Evolutionary conservation across 2,888 invertebrate genomes (phyloP), one percentile per base, ranked within the genome.

Genomic region (Augochlorella aurata): DNA sequence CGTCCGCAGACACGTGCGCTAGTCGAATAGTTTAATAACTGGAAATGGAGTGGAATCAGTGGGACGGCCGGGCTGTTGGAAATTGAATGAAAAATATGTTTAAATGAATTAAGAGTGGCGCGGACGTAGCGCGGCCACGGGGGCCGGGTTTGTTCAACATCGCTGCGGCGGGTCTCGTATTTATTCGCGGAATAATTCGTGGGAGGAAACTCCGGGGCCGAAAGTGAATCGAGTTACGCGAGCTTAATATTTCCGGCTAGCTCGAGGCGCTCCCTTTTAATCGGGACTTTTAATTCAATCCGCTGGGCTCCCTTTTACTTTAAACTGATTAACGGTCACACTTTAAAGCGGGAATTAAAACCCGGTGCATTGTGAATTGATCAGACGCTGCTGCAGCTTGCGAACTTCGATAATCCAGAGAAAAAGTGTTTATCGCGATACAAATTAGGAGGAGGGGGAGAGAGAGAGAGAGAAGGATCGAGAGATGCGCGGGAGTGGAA

Each of bases 251-350:
- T 72, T 71, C 72, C 54, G 72, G 74, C 63, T 76, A 76, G 76
- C 63, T 69, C 72, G 82, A 47, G 70, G 72, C 65, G 75, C 68
- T 75, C 74, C 74, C 78, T 73, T 83, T 83, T 83, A 83, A 83
- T 83, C 83, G 74, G 79, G 72, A 83, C 79, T 83, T 83, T 83
- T 83, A 83, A 83, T 83, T 83, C 76, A 71, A 78, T 75, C 65
- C 77, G 75, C 65, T 69, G 71, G 21, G 71, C 74, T 72, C 68
- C 83, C 74, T 67, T 83, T 79, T 83, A 79, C 78, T 84, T 84
- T 83, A 77, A 83, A 83, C 63, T 50, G 78, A 83, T 73, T 73
- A 73, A 73, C 63, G 72, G 78, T 83, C 74, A 67, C 74, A 78
- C 83, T 83, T 83, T 74, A 74, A 69, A 73, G 63, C 72, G 38